phyloP scores from a whole-genome alignment of 2,888 invertebrate species.

The Glaucopsyche alexis region DNA sequence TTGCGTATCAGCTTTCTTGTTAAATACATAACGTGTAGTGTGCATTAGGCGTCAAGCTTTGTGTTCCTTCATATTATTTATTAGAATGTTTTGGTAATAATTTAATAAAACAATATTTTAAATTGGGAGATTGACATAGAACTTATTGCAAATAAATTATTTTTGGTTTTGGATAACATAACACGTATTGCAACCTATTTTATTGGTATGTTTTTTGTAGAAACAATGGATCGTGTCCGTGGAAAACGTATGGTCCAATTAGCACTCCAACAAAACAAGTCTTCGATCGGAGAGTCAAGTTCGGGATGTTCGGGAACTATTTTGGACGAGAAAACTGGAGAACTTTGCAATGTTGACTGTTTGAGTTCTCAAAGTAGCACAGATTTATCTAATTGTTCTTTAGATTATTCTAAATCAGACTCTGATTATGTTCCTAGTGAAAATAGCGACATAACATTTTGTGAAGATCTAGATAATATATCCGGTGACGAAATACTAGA shows the following conservation, averaged over 20 bases:
- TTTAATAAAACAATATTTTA: background rate
- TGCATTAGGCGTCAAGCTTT: background rate
- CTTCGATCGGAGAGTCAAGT: conserved; percentile 1
- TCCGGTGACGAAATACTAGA: background rate
- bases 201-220: background rate
- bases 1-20: background rate
- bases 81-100: background rate
- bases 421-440: conserved; percentile 1
- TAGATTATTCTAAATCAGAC: conserved; percentile 1
- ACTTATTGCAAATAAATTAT: conserved; percentile 1
- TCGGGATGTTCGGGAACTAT: background rate
- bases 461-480: background rate
- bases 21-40: background rate
- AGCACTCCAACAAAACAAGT: conserved; percentile 1
- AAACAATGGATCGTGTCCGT: conserved; percentile 1
- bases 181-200: background rate
- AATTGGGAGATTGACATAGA: background rate
- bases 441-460: conserved; percentile 1
- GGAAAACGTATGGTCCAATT: conserved; percentile 1
- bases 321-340: conserved; percentile 1
- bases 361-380: conserved; percentile 1
- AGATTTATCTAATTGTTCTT: background rate
- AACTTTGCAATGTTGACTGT: background rate
- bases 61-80: background rate
- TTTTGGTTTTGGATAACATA: background rate